Base-by-base conservation (phyloP, 2,888 invertebrate species). In the Gisinianus flammeolus region DNA sequence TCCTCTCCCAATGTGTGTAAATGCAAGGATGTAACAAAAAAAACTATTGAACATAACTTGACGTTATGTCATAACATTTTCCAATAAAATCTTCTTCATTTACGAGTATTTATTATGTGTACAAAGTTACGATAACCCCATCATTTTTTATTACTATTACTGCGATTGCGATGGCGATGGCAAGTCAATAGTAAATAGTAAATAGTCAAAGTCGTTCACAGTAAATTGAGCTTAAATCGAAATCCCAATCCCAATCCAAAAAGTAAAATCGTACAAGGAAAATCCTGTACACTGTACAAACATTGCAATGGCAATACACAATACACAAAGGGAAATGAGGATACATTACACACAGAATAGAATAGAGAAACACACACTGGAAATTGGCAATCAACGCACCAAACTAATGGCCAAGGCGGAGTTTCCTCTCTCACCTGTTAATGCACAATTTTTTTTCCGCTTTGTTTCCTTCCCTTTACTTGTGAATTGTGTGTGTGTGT, bases 361-460 rank as follows among this genome's bases (percentile, higher is more conserved):
- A 12, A 35, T 5, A 35, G 35, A 35, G 35, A 35, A 35, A 35
- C 5, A 19, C 44, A 12, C 19, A 12, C 44, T 44, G 44, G 44
- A 44, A 44, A 44, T 44, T 19, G 2, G 44, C 44, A 44, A 44
- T 44, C 44, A 44, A 44, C 44, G 44, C 44, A 44, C 2, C 62
- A 62, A 3, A 62, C 62, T 62, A 24, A 26, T 62, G 62, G 62
- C 54, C 16, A 54, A n/a, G 54, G 62, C 62, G 28, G 62, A 26
- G 62, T 62, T 62, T 28, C 62, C 62, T 62, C 26, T 28, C 12
- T 62, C 62, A 62, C 62, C 62, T 62, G 10, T 58, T 24, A 24
- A n/a, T n/a, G 8, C 22, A 10, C 22, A 24, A n/a, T 58, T n/a
- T 22, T 62, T 26, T 44, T 44, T 44, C 44, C 35, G 35, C 35